Conservation (phyloP, 1,140 invertebrate species). For the Trachymyrmex cornetzi region DNA sequence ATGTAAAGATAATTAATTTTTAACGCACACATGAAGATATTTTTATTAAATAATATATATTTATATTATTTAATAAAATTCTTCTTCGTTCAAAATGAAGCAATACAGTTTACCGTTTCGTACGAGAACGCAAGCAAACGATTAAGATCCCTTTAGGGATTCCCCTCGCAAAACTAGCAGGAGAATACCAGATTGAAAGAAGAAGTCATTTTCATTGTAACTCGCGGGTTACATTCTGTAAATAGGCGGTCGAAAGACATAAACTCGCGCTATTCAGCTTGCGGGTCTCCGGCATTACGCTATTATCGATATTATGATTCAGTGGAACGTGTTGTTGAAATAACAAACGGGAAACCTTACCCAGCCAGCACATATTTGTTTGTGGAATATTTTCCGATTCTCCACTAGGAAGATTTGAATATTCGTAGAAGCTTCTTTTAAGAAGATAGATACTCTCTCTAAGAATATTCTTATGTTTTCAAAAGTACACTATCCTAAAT, state of each 20-base stretch:
- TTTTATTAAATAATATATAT: too few species aligned
- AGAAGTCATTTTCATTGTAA: slow-evolving; percentile 10
- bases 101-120: not conserved
- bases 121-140: not conserved
- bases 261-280: slow-evolving; percentile 58
- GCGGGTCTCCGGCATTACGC: slow-evolving; percentile 25
- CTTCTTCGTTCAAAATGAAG: not conserved
- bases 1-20: not conserved
- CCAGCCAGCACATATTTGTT: too few species aligned
- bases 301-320: slow-evolving; percentile 74
- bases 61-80: not conserved
- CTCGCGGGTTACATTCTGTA: slow-evolving; percentile 12
- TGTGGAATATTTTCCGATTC: too few species aligned
- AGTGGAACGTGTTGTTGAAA: slow-evolving; percentile 62
- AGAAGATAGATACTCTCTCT: too few species aligned
- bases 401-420: too few species aligned
- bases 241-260: slow-evolving; percentile 22
- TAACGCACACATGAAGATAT: not conserved
- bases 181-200: not conserved
- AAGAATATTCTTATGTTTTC: too few species aligned
- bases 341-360: slow-evolving; percentile 59
- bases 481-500: too few species aligned
- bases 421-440: too few species aligned
- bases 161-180: not conserved
- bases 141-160: not conserved